A percentile compares a stretch with the other conserved stretches of the same genome.
Evolutionary conservation across 2,113 vertebrate genomes (phyloP).

Genomic region (Microcebus lehilahytsara): DNA sequence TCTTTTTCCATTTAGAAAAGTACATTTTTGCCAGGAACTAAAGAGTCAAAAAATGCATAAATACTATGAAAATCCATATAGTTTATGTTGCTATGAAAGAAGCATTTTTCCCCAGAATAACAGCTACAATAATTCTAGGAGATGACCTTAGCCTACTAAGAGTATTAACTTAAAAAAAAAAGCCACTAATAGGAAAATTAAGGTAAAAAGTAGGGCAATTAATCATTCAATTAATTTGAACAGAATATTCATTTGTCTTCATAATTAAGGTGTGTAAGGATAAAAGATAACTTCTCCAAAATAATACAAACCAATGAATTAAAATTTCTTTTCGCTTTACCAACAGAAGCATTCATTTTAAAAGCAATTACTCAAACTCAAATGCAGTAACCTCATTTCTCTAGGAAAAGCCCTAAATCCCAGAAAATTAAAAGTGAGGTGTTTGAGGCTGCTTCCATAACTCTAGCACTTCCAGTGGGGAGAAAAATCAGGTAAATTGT

Average conservation of each 20-base stretch:
- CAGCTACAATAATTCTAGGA: not conserved
- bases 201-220: not conserved
- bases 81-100: not conserved
- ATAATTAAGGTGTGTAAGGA: not conserved
- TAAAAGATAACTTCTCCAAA: constrained; percentile 33
- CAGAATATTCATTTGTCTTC: constrained; percentile 54
- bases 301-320: not conserved
- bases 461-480: not conserved
- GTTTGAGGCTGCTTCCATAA: not conserved
- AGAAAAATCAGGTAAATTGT: not conserved
- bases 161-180: constrained; percentile 46
- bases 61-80: not conserved
- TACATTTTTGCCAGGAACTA: not conserved
- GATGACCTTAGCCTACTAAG: not conserved
- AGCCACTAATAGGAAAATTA: constrained; percentile 18
- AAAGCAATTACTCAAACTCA: constrained; percentile 30
- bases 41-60: not conserved
- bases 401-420: not conserved
- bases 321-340: constrained; percentile 3
- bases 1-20: not conserved
- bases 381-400: not conserved
- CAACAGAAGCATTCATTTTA: constrained; percentile 22
- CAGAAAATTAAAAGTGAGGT: not conserved
- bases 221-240: constrained; percentile 53
- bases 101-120: not conserved